Evolutionary conservation across 37 sponge, comb jelly and placozoan genomes (phyloP).

Genomic region (Geodia barretti): DNA sequence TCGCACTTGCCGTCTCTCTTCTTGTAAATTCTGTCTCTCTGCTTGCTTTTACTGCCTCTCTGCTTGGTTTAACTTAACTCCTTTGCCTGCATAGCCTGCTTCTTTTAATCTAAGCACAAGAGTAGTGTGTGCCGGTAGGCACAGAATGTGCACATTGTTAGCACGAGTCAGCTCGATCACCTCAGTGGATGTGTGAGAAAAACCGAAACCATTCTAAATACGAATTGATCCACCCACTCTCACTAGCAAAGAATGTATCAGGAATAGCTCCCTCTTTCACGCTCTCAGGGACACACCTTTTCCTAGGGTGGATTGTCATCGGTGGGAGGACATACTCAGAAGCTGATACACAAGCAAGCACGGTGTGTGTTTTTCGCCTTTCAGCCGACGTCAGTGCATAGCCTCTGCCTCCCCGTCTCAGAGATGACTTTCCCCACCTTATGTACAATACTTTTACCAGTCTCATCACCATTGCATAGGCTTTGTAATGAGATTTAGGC

Average conservation of each 20-base stretch:
- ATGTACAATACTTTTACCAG: conserved; percentile 31
- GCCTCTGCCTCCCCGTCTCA: conserved; percentile 32
- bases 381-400: conserved; percentile 50
- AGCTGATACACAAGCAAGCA: conserved; percentile 31
- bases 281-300: conserved; percentile 6
- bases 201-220: conserved; percentile 58
- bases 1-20: no score
- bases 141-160: conserved; percentile 51
- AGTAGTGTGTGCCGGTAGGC: conserved; percentile 64
- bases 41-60: no score
- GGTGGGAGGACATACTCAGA: not conserved
- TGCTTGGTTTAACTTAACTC: no score
- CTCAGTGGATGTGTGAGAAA: conserved; percentile 61
- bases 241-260: conserved; percentile 27
- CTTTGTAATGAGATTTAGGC: not conserved
- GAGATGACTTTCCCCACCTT: conserved; percentile 48
- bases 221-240: conserved; percentile 29
- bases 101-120: conserved; percentile 62
- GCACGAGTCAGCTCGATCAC: conserved; percentile 62
- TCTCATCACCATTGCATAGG: conserved; percentile 70
- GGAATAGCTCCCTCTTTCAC: conserved; percentile 13
- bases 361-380: conserved; percentile 60
- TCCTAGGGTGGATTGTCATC: conserved; percentile 14
- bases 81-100: no score
- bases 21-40: no score